Base-by-base conservation (phyloP, 92 coral and sea anemone genomes). In the Ricordea florida region DNA sequence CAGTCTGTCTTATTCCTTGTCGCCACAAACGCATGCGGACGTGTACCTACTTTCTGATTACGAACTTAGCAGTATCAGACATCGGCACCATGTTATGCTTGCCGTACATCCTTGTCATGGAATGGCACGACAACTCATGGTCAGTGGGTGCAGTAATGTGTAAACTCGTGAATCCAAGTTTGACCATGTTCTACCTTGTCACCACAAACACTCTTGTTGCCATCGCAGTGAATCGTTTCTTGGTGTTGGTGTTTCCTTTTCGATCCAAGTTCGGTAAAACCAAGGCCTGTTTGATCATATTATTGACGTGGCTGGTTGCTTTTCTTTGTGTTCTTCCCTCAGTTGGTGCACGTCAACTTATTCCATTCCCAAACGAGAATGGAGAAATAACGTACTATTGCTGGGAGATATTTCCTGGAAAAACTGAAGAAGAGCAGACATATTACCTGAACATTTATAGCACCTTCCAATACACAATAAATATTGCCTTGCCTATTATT, bases 201-300 rank as follows among this genome's bases (percentile, higher is more conserved):
- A 91, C 97, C 6, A 91, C 97, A 4, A 91, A 91, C 26, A 88
- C 97, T 0, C 74, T 91, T 27, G 93, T 91, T 0, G 97, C 97
- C 2, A 87, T 91, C 44, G 97, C 97, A 2, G 53, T 84, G 9
- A 90, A 91, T 45, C 87, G 97, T 18, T 91, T 91, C 62, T 47
- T 91, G 29, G 90, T 91, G 0, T 45, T 91, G 18, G 93, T 84
- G 14, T 91, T 91, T 29, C 97, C 97, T 7, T 91, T 91, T 52
- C 74, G 50, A 37, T 60, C 88, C 20, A 87, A 91, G 14, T 88
- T 84, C 0, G 57, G 73, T 11, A 77, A 67, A 51, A 70, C 58
- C 26, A 79, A 84, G 69, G 62, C 85, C n/a, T 66, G 53, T 10
- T 44, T 87, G 3, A 81, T 91, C 41, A 65, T 91, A 26, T 64